Percentiles rank a stretch among this genome's conserved stretches.
Evolutionary conservation across 2,113 vertebrate genomes (phyloP).

Genomic region (Proteles cristata): DNA sequence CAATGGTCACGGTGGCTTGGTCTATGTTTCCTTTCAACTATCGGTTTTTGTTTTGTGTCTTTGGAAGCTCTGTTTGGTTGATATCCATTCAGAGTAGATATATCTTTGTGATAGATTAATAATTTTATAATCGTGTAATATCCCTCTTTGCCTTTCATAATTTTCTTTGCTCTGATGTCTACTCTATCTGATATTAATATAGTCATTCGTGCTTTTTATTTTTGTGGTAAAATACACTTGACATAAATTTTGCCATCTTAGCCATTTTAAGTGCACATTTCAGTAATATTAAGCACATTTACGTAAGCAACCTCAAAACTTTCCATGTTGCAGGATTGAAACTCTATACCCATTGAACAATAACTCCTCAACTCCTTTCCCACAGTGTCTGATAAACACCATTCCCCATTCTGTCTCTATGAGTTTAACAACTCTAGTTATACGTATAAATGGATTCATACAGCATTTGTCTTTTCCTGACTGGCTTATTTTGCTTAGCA

Average conservation of each 20-base stretch:
- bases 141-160: not conserved
- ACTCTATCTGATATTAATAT: not conserved
- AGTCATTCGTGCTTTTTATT: not conserved
- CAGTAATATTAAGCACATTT: not conserved
- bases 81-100: not conserved
- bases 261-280: not conserved
- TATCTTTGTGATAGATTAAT: not conserved
- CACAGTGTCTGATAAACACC: not conserved
- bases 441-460: not conserved
- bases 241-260: not conserved
- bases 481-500: not conserved
- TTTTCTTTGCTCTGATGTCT: not conserved
- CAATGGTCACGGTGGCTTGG: not conserved
- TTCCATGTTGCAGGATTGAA: not conserved
- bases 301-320: not conserved
- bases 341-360: not conserved
- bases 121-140: not conserved
- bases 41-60: not conserved
- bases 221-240: not conserved
- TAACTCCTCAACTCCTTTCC: not conserved
- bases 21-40: not conserved
- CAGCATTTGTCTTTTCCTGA: not conserved
- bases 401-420: not conserved
- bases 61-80: not conserved
- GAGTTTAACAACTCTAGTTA: not conserved